Evolutionary conservation across 1,140 invertebrate species (phyloP), one percentile per base, ranked within the genome.

Genomic region (Eueides isabella): DNA sequence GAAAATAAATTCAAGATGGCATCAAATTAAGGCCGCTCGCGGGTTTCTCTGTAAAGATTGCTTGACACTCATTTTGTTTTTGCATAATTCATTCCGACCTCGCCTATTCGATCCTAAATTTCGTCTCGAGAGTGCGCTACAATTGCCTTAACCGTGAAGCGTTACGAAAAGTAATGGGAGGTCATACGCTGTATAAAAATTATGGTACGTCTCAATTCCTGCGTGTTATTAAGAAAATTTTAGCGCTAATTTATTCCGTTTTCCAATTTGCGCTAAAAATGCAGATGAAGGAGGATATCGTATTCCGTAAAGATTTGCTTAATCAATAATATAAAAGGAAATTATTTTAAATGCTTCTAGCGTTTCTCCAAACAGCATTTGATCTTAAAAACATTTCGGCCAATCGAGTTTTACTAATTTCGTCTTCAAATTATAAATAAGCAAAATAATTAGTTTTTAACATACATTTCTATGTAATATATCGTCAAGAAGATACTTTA

Each of bases 31-130:
- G 72, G 75, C 41, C 75, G 78, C 67, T 68, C 67, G 68, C 77
- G 44, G 65, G 77, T 78, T 75, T 67, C 75, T 71, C 71, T 75
- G 74, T 71, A 75, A 67, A 73, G 75, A 77, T 77, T 74, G 68
- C 78, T 79, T 72, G 78, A 79, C 78, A 79, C 72, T 77, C 75
- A 77, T 79, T 79, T 76, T 79, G 72, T 79, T 77, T 79, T 79
- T 79, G 72, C 78, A 79, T 79, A 79, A 79, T 79, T 79, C 78
- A 77, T 79, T 79, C 44, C 61, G 75, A 69, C 72, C 69, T 62
- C 62, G 69, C 68, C 75, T 74, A 77, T 71, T 77, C 69, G 69
- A 77, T 79, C 67, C 77, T 74, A 66, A 72, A 70, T 77, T 72
- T 74, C 69, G 72, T 74, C 78, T 76, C 78, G 30, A 31, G 78